Conservation (phyloP, 2,113 vertebrate genomes). For the Philantomba maxwellii region DNA sequence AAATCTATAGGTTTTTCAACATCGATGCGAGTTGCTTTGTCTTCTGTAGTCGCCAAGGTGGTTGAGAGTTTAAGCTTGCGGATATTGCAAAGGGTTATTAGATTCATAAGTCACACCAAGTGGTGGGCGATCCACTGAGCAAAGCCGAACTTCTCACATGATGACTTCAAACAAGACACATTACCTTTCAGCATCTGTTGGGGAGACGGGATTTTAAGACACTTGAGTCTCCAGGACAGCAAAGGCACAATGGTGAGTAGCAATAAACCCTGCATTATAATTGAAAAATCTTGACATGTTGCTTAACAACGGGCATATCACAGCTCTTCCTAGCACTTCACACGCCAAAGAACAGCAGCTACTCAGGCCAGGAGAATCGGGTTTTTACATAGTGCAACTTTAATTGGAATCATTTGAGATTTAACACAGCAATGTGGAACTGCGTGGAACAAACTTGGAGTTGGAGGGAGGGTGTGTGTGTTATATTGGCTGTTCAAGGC, state of each 20-base stretch:
- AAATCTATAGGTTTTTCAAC: slow-evolving; percentile 89
- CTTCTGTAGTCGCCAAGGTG: slow-evolving; percentile 93
- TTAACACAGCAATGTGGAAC: slow-evolving; percentile 73
- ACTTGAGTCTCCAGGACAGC: slow-evolving; percentile 98
- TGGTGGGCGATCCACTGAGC: slow-evolving; percentile 99
- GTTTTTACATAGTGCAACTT: slow-evolving; percentile 78
- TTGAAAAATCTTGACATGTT: slow-evolving; percentile 72
- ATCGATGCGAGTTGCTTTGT: slow-evolving; percentile 87
- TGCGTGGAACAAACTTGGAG: slow-evolving; percentile 81
- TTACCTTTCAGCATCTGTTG: slow-evolving; percentile 99
- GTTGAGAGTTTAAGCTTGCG: slow-evolving; percentile 96
- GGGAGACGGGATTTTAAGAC: slow-evolving; percentile 99
- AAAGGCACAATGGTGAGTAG: slow-evolving; percentile 98
- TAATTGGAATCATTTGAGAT: slow-evolving; percentile 79
- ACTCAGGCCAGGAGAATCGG: slow-evolving; percentile 69
- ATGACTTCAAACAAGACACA: slow-evolving; percentile 99
- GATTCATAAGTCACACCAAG: slow-evolving; percentile 99
- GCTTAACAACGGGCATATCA: slow-evolving; percentile 76
- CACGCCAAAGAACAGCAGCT: slow-evolving; percentile 59
- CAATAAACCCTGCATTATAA: slow-evolving; percentile 81
- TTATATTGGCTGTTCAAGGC: slow-evolving; percentile 48
- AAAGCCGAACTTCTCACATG: slow-evolving; percentile 99
- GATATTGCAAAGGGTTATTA: slow-evolving; percentile 99
- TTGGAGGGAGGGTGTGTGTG: slow-evolving; percentile 7
- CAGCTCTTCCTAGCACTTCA: slow-evolving; percentile 74